Conservation (phyloP, 2,113 vertebrate genomes). For the Carlito syrichta region DNA sequence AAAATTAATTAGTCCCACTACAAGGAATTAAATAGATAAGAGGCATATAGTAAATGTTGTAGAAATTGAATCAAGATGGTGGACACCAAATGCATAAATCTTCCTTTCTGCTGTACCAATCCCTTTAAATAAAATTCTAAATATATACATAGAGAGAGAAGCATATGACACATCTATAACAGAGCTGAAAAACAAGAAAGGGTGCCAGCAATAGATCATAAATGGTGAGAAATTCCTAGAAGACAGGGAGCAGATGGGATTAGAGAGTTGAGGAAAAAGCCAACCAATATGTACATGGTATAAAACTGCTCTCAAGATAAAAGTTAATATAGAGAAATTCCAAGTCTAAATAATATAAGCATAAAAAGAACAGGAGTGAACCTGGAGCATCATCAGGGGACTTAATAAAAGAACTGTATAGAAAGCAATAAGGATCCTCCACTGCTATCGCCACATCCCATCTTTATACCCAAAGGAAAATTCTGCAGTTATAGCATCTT, state of each 20-base stretch:
- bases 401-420: not conserved
- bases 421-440: not conserved
- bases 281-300: not conserved
- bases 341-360: not conserved
- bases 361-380: not conserved
- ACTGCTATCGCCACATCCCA: too few relatives aligned
- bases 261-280: not conserved
- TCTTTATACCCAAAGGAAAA: not conserved
- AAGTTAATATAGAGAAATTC: not conserved
- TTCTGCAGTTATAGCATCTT: not conserved
- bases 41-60: not conserved
- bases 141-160: not conserved
- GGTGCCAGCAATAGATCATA: not conserved
- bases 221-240: constrained; percentile 10
- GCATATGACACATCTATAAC: not conserved
- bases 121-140: not conserved
- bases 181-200: not conserved
- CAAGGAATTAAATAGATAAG: not conserved
- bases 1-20: not conserved
- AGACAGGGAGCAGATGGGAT: constrained; percentile 38
- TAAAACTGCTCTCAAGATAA: not conserved
- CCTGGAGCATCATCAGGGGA: not conserved
- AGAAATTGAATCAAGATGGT: not conserved
- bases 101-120: not conserved
- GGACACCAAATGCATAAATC: not conserved